Base-by-base conservation (phyloP, 2,113 vertebrate genomes). In the Lycaon pictus region DNA sequence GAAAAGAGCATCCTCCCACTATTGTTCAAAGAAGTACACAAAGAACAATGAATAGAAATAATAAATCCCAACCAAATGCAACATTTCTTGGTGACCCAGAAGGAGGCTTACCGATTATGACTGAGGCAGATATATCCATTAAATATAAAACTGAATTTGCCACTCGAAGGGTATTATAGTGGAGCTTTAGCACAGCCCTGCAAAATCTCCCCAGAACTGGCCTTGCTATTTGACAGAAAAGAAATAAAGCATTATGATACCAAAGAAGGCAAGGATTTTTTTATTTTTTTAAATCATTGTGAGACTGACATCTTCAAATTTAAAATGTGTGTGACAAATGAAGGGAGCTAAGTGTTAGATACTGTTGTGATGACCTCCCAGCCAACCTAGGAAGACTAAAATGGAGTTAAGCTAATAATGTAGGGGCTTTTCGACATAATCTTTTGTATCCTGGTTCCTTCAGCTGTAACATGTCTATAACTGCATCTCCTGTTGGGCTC, bases 401-500 rank as follows among this genome's bases (percentile, higher is more conserved):
- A 32, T 51, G 56, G 89, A 96, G 88, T 93, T 69, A 92, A 88
- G 88, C 82, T 94, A 95, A 95, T 77, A 55, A 91, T n/a, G 23
- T 23, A 43, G 62, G 81, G 81, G 51, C 91, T 71, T 83, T 93
- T 77, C 22, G 60, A 51, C 37, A 56, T 79, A 74, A 93, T 96
- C 86, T 93, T 94, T 60, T 96, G 86, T 95, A 37, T 32, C 69
- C 29, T 48, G 72, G 20, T 27, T 90, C 76, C 87, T 84, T 95
- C 35, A 56, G 48, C 91, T 89, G 20, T 55, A 48, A 76, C 80
- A 48, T 37, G 77, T 83, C 95, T 65, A 1, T 80, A 95, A 79
- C 96, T 32, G 29, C 55, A 22, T 93, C 91, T 97, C 93, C 96
- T 65, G 63, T 93, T 65, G 97, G 93, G 96, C 29, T 95, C 89